Conservation (phyloP, 2,797 vertebrate species). For the Arrhamphus sclerolepis region DNA sequence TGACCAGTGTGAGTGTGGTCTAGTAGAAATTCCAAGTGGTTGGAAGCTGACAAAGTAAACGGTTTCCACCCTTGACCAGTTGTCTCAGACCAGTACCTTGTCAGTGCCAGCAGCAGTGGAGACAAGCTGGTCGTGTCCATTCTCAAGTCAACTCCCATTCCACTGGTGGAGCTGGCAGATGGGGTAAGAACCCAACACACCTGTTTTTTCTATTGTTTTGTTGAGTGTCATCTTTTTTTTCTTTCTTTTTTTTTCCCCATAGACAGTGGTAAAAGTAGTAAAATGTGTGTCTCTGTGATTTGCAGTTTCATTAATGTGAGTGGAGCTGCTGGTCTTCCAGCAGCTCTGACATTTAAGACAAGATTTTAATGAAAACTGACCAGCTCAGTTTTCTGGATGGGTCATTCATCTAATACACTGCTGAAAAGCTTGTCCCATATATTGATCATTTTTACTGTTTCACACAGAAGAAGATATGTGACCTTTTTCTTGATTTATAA, state of each 20-base stretch:
- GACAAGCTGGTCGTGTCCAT: conserved; percentile 95
- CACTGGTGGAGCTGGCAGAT: conserved; percentile 91
- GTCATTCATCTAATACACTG: too few species aligned
- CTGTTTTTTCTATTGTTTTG: not conserved
- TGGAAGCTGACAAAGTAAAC: not conserved
- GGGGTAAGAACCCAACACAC: conserved; percentile 85
- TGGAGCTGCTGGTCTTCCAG: too few species aligned
- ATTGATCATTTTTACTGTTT: too few species aligned
- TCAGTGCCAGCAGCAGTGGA: conserved; percentile 89
- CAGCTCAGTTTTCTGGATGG: too few species aligned
- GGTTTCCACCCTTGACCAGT: conserved; percentile 68
- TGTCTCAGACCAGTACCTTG: conserved; percentile 90
- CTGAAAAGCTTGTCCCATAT: too few species aligned
- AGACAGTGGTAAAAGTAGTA: too few species aligned
- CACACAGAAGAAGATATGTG: too few species aligned
- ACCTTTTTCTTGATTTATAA: too few species aligned
- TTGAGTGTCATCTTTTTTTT: not conserved
- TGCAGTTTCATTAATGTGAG: too few species aligned
- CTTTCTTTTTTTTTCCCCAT: not conserved
- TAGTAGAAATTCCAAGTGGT: not conserved
- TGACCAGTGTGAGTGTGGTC: not conserved
- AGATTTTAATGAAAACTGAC: too few species aligned
- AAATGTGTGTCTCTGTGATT: too few species aligned
- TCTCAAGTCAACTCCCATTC: conserved; percentile 88
- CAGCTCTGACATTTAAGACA: too few species aligned